Evolutionary conservation across 2,888 invertebrate genomes (phyloP), one percentile per base, ranked within the genome.

Genomic region (Oasisia sp.): DNA sequence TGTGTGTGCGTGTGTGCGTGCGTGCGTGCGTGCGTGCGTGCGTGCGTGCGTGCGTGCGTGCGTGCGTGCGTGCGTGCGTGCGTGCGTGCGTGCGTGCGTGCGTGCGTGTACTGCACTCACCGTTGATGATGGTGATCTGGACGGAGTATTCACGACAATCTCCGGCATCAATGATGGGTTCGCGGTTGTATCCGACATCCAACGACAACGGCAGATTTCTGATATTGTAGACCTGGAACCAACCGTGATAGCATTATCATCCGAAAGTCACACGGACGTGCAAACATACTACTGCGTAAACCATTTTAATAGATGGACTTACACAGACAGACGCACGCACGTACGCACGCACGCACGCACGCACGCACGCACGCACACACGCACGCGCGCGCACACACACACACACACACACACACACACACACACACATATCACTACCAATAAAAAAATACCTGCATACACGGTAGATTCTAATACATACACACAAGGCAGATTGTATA

Each of bases 101-200:
- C 74, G 27, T 74, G 74, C 7, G 27, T 32, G 32, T 27, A 14
- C 14, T 44, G 32, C 14, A 90, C 90, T 90, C 19, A 90, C 90
- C 38, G 32, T 90, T 90, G 90, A 90, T 32, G 90, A 90, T 44
- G 3, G 90, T 90, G 90, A 44, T 90, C 90, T 90, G 38, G 32
- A 90, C 44, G 90, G 90, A 90, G 90, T 90, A 90, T 32, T 32
- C 19, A 2, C 90, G 32, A 44, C 90, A 90, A 7, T 19, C 32
- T 14, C 32, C 90, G 8, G 1, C n/a, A 8, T 14, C 90, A 32
- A 74, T 7, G n/a, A n/a, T 7, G 27, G 27, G 19, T 74, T 19
- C 74, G 74, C 74, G 74, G 74, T n/a, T 74, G 74, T 74, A 74
- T 27, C 74, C 74, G 2, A 27, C 3, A 0, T 74, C 74, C 27